Conservation (phyloP, 2,113 vertebrate species). For the Sminthopsis crassicaudata region DNA sequence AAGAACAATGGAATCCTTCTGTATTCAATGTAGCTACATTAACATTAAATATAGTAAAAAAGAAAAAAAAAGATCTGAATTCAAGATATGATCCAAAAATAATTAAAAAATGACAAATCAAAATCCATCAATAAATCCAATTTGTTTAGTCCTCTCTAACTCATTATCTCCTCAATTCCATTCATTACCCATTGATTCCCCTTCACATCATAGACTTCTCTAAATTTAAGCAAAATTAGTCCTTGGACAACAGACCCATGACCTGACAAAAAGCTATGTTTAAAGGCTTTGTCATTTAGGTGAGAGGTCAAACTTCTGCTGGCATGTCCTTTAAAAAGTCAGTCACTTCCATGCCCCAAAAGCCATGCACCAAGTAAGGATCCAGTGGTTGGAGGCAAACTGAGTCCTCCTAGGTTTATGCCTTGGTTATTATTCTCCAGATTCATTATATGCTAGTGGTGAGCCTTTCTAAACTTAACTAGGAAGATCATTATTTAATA, state of each 20-base stretch:
- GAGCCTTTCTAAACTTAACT: not conserved
- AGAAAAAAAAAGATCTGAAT: too few relatives aligned
- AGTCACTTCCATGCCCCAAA: not conserved
- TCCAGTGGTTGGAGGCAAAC: not conserved
- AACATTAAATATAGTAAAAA: too few relatives aligned
- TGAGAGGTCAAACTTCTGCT: not conserved
- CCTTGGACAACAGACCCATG: not conserved
- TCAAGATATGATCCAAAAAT: too few relatives aligned
- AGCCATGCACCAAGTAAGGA: not conserved
- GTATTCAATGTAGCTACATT: too few relatives aligned
- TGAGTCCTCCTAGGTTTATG: not conserved
- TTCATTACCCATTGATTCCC: not conserved
- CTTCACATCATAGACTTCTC: not conserved
- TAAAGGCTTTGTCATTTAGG: not conserved
- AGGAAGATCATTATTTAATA: not conserved
- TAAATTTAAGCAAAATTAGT: not conserved
- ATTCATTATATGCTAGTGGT: not conserved
- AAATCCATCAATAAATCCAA: not conserved
- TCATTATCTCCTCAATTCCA: not conserved
- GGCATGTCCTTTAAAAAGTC: not conserved
- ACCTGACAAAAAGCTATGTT: not conserved
- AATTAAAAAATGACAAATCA: too few relatives aligned
- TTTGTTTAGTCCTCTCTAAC: not conserved
- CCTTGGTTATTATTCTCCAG: not conserved
- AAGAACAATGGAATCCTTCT: too few relatives aligned